These are phyloP conservation scores for Eueides isabella DNA, from an alignment of 1,140 invertebrate species.

Conservation along the genomic window DNA sequence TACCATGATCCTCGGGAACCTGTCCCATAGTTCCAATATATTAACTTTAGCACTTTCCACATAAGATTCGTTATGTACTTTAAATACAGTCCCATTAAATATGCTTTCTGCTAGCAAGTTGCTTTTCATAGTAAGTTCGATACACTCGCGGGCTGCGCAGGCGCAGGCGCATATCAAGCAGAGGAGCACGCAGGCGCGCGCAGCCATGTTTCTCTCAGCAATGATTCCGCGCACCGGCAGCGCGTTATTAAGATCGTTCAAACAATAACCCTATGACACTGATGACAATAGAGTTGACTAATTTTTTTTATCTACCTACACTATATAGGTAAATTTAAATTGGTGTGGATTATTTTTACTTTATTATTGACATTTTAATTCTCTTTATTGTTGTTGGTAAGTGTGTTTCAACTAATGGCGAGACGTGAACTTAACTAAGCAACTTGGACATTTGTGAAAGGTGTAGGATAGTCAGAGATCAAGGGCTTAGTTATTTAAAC, in stretches of 20 bases:
- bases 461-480: not conserved
- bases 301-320: constrained; percentile 38
- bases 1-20: constrained; percentile 72
- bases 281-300: constrained; percentile 54
- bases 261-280: constrained; percentile 56
- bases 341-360: not conserved
- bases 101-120: constrained; percentile 54
- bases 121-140: constrained; percentile 63
- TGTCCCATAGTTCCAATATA: constrained; percentile 65
- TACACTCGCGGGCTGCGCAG: constrained; percentile 66
- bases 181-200: constrained; percentile 67
- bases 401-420: not conserved
- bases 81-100: constrained; percentile 66
- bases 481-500: not conserved
- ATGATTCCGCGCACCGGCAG: constrained; percentile 50
- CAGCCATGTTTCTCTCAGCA: constrained; percentile 59
- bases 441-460: not conserved
- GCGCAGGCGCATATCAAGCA: constrained; percentile 44
- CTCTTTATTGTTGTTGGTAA: not conserved
- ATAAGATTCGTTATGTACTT: constrained; percentile 60
- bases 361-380: constrained; percentile 7
- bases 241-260: constrained; percentile 36
- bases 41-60: constrained; percentile 55
- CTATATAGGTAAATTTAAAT: constrained; percentile 23
- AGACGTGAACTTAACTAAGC: not conserved